Conservation (phyloP, 2,888 invertebrate species). For the Hoplodrina blanda region DNA sequence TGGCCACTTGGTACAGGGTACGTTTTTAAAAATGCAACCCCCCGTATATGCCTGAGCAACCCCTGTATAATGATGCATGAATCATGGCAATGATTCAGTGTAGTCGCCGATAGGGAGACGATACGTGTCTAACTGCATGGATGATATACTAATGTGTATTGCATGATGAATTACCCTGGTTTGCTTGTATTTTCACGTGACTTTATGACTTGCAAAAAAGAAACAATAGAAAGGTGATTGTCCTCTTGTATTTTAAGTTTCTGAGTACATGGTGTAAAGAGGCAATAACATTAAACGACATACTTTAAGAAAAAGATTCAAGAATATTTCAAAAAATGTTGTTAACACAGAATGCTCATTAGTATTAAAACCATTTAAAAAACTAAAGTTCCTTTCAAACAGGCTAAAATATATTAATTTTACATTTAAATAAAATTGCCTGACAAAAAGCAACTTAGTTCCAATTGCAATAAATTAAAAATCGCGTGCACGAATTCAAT, state of each 20-base stretch:
- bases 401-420: constrained; percentile 17
- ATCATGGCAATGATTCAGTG: constrained; percentile 63
- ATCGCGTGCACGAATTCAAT: constrained; percentile 42
- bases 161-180: constrained; percentile 67
- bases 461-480: constrained; percentile 28
- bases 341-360: not conserved
- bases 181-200: constrained; percentile 60
- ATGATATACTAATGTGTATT: constrained; percentile 56
- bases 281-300: not conserved
- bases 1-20: constrained; percentile 98
- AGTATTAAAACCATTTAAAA: constrained; percentile 5
- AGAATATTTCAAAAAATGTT: not conserved
- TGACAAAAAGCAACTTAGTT: constrained; percentile 44
- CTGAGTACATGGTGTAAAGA: constrained; percentile 1
- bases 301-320: not conserved
- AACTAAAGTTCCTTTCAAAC: constrained; percentile 7
- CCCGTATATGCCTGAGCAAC: constrained; percentile 53
- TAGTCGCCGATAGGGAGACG: constrained; percentile 58
- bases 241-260: not conserved
- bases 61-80: constrained; percentile 67
- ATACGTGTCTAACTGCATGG: constrained; percentile 64
- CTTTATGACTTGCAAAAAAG: not conserved
- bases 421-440: constrained; percentile 31
- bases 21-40: constrained; percentile 82
- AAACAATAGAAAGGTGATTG: not conserved